These are phyloP conservation scores for Amblyteles armatorius DNA, from an alignment of 2,888 invertebrate species.

Conservation along the genomic window DNA sequence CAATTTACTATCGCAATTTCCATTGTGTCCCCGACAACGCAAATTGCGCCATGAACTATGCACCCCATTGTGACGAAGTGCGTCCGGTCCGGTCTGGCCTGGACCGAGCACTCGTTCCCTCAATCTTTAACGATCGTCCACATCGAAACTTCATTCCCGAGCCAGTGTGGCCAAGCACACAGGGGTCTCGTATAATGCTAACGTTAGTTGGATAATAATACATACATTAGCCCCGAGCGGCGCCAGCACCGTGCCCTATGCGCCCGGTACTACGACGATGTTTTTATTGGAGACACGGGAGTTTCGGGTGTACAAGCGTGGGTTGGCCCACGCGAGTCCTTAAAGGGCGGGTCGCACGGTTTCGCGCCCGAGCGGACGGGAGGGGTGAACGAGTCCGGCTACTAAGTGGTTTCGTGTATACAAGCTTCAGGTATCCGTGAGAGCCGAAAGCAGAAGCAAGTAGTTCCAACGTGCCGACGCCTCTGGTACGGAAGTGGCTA, in stretches of 20 bases:
- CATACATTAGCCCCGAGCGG: constrained; percentile 37
- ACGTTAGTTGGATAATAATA: constrained; percentile 36
- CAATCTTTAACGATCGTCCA: constrained; percentile 3
- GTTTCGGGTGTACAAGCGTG: not conserved
- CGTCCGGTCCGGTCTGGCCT: not conserved
- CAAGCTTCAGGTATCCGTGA: constrained; percentile 27
- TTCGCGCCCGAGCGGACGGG: constrained; percentile 11
- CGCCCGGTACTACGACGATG: constrained; percentile 21
- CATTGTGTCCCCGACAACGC: not conserved
- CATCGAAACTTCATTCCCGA: not conserved
- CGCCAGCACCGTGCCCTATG: not conserved
- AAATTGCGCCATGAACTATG: not conserved
- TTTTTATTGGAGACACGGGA: constrained; percentile 38
- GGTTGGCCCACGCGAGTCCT: not conserved
- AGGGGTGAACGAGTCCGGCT: constrained; percentile 50
- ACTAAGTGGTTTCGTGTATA: constrained; percentile 60
- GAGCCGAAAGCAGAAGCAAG: constrained; percentile 42
- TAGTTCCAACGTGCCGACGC: constrained; percentile 61
- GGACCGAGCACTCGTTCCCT: not conserved
- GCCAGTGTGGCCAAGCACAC: not conserved
- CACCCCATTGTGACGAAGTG: not conserved
- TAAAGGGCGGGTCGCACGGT: constrained; percentile 24
- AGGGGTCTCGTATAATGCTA: not conserved
- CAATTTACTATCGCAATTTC: not conserved
- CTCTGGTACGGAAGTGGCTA: constrained; percentile 63